phyloP scores from a whole-genome alignment of 2,888 invertebrate species.

The Acanthosoma haemorrhoidale region DNA sequence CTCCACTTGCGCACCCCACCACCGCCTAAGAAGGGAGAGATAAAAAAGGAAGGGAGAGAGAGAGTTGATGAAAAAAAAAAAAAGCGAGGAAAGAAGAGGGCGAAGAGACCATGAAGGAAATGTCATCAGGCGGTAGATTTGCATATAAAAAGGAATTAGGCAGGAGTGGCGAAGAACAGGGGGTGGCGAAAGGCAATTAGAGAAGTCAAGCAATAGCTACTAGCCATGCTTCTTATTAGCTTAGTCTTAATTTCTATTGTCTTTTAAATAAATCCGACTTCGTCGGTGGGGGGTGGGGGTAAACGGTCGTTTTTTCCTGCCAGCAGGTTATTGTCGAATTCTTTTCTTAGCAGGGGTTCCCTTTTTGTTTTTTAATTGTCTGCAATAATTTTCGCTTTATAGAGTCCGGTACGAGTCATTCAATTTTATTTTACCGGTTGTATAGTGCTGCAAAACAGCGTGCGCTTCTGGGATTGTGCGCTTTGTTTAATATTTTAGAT shows the following conservation, averaged over 20 bases:
- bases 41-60: background rate
- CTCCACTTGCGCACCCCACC: no score
- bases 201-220: slow-evolving; percentile 1
- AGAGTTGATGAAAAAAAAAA: slow-evolving; percentile 6
- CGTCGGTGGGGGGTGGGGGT: background rate
- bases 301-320: background rate
- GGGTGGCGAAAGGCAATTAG: background rate
- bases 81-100: background rate
- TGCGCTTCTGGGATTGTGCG: no score
- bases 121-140: slow-evolving; percentile 22
- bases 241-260: slow-evolving; percentile 5
- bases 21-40: background rate
- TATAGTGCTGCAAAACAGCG: no score
- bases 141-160: slow-evolving; percentile 27
- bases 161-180: background rate
- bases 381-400: no score
- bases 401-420: no score
- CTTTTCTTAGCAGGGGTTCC: no score
- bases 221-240: background rate
- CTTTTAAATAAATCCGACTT: background rate
- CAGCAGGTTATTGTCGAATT: no score
- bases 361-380: no score
- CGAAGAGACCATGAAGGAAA: background rate
- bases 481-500: no score
- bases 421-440: no score